Evolutionary conservation across 2,113 vertebrate species (phyloP), one percentile per base, ranked within the genome.

Genomic region (Paratilapia polleni): DNA sequence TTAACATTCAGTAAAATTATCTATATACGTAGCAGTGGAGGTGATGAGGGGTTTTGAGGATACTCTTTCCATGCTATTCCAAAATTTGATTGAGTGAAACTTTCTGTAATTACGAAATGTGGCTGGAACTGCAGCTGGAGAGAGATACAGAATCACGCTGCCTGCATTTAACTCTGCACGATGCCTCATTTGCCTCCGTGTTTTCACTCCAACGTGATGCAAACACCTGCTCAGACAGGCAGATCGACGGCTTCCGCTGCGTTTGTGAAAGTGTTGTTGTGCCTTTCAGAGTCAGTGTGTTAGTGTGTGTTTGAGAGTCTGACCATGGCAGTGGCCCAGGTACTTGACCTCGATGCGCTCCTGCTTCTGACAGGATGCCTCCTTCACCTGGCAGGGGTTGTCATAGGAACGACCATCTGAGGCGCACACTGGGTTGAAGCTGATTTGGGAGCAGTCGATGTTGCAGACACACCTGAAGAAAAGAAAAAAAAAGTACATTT

Each of bases 371-470:
- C 98, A 99, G 38, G 98, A 99, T 2, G 97, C 98, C 95, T 99
- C 98, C 96, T 99, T 99, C 96, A 99, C 99, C 95, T 99, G 98
- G 96, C 98, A 99, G 84, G 98, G 98, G 96, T 99, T 99, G 96
- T 99, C 98, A 87, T 99, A 99, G 90, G 98, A 99, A 91, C 97
- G 99, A 87, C 98, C 98, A 78, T 99, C 98, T 12, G 98, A 99
- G 94, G 98, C 98, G 88, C 98, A 99, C 93, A 99, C 98, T 74
- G 97, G 98, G 95, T 99, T 99, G 96, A 98, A 99, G 96, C 98
- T 99, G 95, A 98, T 99, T 95, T 99, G 98, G 85, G 98, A 98
- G 89, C 98, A 99, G 96, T 99, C 98, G 68, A 99, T 99, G 97
- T 99, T 99, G 95, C 98, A 99, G 82, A 99, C 98, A 41, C 98